phyloP scores from a whole-genome alignment of 2,888 invertebrate species.

The Ceraclea dissimilis region DNA sequence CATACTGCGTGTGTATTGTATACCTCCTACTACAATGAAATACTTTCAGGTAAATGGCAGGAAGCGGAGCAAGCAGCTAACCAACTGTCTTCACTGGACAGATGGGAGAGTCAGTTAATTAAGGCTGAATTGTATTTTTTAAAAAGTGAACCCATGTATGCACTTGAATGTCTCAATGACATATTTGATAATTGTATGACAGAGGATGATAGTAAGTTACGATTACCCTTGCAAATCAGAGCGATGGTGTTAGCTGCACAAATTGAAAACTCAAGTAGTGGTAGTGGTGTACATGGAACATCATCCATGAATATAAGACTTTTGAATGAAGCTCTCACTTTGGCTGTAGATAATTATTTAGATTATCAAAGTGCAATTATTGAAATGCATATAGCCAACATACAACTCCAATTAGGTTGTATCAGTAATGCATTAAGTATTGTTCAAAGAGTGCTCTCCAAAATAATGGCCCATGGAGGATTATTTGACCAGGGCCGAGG shows the following conservation, averaged over 20 bases:
- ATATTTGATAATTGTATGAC: slow-evolving; percentile 47
- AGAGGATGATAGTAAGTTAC: slow-evolving; percentile 47
- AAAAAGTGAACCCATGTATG: slow-evolving; percentile 44
- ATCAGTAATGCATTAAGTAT: slow-evolving; percentile 67
- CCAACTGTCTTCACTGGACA: slow-evolving; percentile 59
- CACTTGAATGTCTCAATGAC: slow-evolving; percentile 44
- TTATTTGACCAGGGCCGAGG: slow-evolving; percentile 72
- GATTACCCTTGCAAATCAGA: slow-evolving; percentile 51
- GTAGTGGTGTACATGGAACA: slow-evolving; percentile 47
- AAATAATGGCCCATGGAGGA: slow-evolving; percentile 73
- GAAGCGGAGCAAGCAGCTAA: slow-evolving; percentile 62
- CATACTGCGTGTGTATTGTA: background rate
- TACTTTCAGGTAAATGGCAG: slow-evolving; percentile 53
- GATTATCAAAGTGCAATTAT: slow-evolving; percentile 68
- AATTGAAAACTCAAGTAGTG: slow-evolving; percentile 55
- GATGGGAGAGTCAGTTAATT: slow-evolving; percentile 56
- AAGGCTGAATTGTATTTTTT: slow-evolving; percentile 50
- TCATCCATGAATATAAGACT: slow-evolving; percentile 46
- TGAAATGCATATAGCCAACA: slow-evolving; percentile 72
- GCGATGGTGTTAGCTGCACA: slow-evolving; percentile 63
- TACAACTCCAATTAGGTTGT: slow-evolving; percentile 67
- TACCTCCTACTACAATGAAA: background rate
- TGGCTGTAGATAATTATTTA: slow-evolving; percentile 67
- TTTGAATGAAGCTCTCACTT: slow-evolving; percentile 63
- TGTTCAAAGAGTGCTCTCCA: slow-evolving; percentile 61